Conservation (phyloP, 2,888 invertebrate genomes). For the Heliconius hortense region DNA sequence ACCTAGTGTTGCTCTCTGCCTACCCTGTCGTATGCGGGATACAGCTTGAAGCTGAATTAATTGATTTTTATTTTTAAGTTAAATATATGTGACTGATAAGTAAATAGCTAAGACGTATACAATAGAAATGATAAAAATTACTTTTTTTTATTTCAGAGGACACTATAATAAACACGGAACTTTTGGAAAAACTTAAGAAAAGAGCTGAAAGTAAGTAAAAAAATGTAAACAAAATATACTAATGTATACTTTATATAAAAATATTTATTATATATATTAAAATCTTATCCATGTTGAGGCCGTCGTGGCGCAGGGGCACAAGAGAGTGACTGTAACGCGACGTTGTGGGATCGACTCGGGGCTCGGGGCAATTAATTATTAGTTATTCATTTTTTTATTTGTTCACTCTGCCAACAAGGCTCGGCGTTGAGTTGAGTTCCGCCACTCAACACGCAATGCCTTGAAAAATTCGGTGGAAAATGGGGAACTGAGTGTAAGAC, state of each 20-base stretch:
- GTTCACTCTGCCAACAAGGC: background rate
- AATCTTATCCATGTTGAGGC: background rate
- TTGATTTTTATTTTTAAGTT: no score
- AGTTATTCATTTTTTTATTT: background rate
- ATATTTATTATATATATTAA: background rate
- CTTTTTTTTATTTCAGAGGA: slow-evolving; percentile 8
- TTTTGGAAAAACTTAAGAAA: slow-evolving; percentile 24
- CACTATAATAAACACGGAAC: background rate
- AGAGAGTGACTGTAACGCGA: background rate
- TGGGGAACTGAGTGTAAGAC: background rate
- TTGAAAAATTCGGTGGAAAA: background rate
- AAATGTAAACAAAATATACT: background rate
- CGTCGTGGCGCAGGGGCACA: background rate
- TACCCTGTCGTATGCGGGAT: no score
- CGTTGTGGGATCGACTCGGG: no score
- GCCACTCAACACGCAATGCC: background rate
- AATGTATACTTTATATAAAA: background rate
- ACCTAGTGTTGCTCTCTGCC: no score
- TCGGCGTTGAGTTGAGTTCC: background rate
- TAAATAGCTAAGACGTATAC: no score
- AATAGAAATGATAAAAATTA: background rate
- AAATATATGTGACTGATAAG: no score
- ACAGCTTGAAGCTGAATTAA: no score
- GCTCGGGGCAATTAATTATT: no score
- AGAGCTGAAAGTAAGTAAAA: slow-evolving; percentile 25